Evolutionary conservation across 2,797 vertebrate genomes (phyloP).

Genomic region (Psittacula echo): DNA sequence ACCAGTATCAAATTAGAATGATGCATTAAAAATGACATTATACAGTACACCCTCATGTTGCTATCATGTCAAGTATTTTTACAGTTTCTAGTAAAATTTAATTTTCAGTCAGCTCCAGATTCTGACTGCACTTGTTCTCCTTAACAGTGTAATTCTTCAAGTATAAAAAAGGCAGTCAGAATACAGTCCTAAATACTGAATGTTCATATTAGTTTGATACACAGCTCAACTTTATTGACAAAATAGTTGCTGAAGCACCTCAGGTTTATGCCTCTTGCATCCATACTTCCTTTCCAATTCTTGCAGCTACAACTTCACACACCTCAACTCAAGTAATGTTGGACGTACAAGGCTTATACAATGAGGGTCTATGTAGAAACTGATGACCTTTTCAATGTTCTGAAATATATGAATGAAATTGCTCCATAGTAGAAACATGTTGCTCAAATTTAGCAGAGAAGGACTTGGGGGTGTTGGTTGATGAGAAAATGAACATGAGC

Average conservation of each 20-base stretch:
- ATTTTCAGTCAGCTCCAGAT: background rate
- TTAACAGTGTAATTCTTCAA: background rate
- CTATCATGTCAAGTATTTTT: background rate
- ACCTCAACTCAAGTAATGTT: background rate
- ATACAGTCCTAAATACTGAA: background rate
- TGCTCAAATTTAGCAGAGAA: background rate
- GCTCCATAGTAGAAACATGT: background rate
- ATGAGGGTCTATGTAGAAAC: background rate
- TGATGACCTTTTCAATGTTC: background rate
- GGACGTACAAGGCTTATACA: background rate
- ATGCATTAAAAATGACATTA: conserved; percentile 33
- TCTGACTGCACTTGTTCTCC: background rate
- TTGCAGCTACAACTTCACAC: background rate
- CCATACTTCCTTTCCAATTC: background rate
- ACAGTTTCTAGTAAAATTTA: background rate
- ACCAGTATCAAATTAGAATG: background rate
- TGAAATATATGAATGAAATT: conserved; percentile 20
- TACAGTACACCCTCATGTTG: background rate
- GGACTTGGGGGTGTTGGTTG: too few species aligned
- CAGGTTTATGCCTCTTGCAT: background rate
- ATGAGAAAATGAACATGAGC: too few species aligned
- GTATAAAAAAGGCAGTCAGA: background rate
- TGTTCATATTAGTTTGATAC: background rate
- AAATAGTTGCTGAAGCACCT: background rate
- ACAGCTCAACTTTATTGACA: background rate